These are phyloP conservation scores for Drosophila affinis DNA, from an alignment of 2,888 invertebrate species.

Conservation along the genomic window DNA sequence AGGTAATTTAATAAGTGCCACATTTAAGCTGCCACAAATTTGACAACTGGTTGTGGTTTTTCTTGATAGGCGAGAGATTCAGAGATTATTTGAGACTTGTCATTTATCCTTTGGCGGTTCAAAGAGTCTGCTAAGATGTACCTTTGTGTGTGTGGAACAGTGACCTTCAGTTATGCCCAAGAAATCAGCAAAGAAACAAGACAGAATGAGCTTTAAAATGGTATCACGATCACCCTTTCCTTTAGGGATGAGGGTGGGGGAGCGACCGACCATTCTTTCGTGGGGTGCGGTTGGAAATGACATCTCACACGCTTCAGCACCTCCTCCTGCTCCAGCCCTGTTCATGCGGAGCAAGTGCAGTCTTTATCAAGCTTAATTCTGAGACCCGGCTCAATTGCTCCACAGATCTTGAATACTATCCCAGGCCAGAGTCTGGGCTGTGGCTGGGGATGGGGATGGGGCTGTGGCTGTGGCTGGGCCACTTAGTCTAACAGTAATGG, in stretches of 20 bases:
- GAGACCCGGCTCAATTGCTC: neutral
- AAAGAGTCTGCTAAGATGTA: no score
- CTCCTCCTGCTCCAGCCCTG: neutral
- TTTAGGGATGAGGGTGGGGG: no score
- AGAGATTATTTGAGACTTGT: no score
- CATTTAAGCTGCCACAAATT: neutral
- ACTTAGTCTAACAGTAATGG: constrained; percentile 52
- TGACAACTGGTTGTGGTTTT: no score
- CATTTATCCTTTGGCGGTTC: no score
- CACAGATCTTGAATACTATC: constrained; percentile 1
- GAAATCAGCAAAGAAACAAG: no score
- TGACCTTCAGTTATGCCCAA: neutral
- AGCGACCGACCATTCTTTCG: no score
- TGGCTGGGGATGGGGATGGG: no score
- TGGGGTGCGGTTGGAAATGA: neutral
- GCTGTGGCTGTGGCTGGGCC: constrained; percentile 13
- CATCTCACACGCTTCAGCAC: neutral
- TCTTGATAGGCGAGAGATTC: no score
- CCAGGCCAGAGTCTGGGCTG: neutral
- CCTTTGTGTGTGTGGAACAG: no score
- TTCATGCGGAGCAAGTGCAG: neutral
- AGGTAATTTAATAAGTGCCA: neutral
- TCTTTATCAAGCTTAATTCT: neutral
- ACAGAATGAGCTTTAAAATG: no score
- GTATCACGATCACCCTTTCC: no score